Evolutionary conservation across 2,113 vertebrate genomes (phyloP).

Genomic region (Crotophaga sulcirostris): DNA sequence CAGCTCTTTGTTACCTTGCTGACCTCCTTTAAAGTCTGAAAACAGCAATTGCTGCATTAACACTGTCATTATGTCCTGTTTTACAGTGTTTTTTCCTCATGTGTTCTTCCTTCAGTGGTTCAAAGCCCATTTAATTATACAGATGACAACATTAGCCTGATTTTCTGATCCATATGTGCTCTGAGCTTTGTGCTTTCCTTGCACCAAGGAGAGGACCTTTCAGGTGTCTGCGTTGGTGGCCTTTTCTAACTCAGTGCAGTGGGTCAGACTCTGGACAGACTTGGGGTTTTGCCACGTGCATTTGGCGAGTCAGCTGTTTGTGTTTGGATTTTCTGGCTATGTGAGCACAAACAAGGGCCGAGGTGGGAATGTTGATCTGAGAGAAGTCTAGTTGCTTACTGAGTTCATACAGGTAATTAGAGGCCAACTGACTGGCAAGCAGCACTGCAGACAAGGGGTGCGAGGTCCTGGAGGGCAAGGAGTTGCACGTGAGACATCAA

Average conservation of each 20-base stretch:
- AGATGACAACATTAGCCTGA: background rate
- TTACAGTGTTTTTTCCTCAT: background rate
- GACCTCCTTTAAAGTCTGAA: background rate
- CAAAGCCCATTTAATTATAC: background rate
- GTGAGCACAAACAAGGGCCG: background rate
- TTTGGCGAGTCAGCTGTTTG: background rate
- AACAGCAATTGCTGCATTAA: background rate
- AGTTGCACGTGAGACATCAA: background rate
- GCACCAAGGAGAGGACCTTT: background rate
- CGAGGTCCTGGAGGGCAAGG: background rate
- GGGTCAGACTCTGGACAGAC: background rate
- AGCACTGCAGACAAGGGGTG: fast-evolving
- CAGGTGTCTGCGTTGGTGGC: background rate
- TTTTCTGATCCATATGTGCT: background rate
- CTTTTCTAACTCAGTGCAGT: background rate
- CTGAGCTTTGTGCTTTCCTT: background rate
- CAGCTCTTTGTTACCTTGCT: background rate
- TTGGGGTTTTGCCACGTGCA: fast-evolving
- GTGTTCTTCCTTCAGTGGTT: background rate
- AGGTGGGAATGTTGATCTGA: background rate
- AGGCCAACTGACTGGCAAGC: background rate
- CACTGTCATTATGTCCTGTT: background rate
- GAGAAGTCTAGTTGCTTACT: background rate
- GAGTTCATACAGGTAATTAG: background rate
- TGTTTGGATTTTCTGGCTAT: background rate